phyloP scores from a whole-genome alignment of 2,113 vertebrate species.

The Chloebia gouldiae region DNA sequence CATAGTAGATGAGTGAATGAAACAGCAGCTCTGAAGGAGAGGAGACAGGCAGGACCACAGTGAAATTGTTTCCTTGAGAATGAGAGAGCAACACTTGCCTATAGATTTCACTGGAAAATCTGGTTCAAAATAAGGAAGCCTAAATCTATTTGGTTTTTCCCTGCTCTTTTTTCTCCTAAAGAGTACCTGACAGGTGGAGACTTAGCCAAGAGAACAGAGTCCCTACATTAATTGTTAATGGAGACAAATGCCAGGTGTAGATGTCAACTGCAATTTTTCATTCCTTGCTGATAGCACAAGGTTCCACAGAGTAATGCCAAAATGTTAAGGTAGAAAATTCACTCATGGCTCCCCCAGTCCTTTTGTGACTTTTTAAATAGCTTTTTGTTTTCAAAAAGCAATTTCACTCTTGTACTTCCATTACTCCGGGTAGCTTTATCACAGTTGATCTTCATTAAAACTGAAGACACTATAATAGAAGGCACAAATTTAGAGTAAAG shows the following conservation, averaged over 20 bases:
- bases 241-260: conserved; percentile 40
- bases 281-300: background rate
- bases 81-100: rapidly evolving
- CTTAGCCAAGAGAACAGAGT: background rate
- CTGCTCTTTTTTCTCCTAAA: background rate
- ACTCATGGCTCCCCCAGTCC: background rate
- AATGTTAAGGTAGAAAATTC: background rate
- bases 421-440: background rate
- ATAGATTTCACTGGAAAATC: background rate
- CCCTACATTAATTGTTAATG: background rate
- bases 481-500: background rate
- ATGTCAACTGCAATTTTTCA: conserved; percentile 37
- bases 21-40: background rate
- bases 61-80: background rate
- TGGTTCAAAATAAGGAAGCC: background rate
- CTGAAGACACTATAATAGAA: background rate
- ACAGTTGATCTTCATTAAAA: conserved; percentile 36
- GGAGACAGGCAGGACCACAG: background rate
- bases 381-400: background rate
- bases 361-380: background rate
- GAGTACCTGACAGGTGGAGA: conserved; percentile 10
- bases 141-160: background rate
- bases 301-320: background rate
- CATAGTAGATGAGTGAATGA: background rate
- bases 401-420: background rate